Evolutionary conservation across 1,140 invertebrate genomes (phyloP), one percentile per base, ranked within the genome.

Genomic region (Zophobas morio): DNA sequence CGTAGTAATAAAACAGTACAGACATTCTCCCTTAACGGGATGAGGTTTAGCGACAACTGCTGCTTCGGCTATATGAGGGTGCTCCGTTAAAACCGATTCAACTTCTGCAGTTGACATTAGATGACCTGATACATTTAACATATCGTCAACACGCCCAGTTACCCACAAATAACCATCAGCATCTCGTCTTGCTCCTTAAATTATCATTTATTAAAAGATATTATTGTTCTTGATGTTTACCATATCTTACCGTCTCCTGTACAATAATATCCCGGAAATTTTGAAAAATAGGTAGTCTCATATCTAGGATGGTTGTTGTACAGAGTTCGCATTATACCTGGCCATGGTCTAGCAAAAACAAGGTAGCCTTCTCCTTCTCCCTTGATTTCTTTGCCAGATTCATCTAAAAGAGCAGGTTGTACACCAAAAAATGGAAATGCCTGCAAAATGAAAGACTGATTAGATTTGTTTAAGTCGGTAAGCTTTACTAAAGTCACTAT

Each of bases 51-150:
- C 94, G 0, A 99, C 98, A 2, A 98, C 98, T 1, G 98, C 98
- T 1, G 97, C 95, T 87, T 99, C 98, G 0, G 96, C 92, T 0
- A 99, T 94, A 8, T 90, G 89, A 1, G 87, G 85, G 84, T 98
- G 95, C 83, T 95, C 95, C 0, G 96, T 93, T 1, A 99, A 88
- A 2, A 96, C 95, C 6, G 95, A 94, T 88, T 99, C 98, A 0
- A 96, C 94, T 89, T 99, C 96, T 0, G 98, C 96, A 0, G 98
- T 99, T 72, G 96, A 98, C 90, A 99, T 94, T 32, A 99, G 87
- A 88, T 99, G 98, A 0, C 98, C 98, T 0, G 96, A 98, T 0
- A 99, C 97, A 87, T 99, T 99, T 63, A 99, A 88, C 96, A 99
- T 97, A 84, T 99, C 98, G 86, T 99, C 98, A 8, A 99, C 95